These are phyloP conservation scores for Palloptera scutellata DNA, from an alignment of 2,888 invertebrate genomes.

Conservation along the genomic window DNA sequence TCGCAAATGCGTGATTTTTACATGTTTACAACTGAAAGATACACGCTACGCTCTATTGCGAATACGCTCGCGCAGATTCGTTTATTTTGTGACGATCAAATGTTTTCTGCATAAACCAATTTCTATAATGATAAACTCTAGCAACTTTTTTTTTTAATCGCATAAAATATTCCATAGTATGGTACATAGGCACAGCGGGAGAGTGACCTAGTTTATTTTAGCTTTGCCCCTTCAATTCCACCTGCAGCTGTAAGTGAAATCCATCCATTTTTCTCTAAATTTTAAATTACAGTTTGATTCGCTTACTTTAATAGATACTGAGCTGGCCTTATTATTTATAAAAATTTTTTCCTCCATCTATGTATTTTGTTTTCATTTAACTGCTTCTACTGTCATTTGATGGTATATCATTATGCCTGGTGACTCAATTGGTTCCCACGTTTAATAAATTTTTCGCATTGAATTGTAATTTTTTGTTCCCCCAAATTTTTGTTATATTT, in stretches of 20 bases:
- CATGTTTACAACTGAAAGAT: conserved; percentile 42
- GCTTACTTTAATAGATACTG: not conserved
- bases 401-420: not conserved
- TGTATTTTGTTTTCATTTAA: too few relatives aligned
- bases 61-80: too few relatives aligned
- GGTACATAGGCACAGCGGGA: not conserved
- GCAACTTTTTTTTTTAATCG: not conserved
- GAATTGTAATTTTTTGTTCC: not conserved
- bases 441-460: not conserved
- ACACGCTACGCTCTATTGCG: too few relatives aligned
- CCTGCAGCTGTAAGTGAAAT: not conserved
- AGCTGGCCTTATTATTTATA: too few relatives aligned
- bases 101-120: too few relatives aligned
- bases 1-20: conserved; percentile 55
- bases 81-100: too few relatives aligned
- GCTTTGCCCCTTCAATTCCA: too few relatives aligned
- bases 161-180: not conserved
- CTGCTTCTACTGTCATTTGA: too few relatives aligned
- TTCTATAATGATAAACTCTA: not conserved
- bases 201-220: not conserved
- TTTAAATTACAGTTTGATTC: not conserved
- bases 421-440: conserved; percentile 5
- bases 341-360: too few relatives aligned
- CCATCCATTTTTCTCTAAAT: not conserved
- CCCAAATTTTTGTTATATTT: too few relatives aligned